Evolutionary conservation across 2,888 invertebrate species (phyloP).

Genomic region (Ornithoptera priamus): DNA sequence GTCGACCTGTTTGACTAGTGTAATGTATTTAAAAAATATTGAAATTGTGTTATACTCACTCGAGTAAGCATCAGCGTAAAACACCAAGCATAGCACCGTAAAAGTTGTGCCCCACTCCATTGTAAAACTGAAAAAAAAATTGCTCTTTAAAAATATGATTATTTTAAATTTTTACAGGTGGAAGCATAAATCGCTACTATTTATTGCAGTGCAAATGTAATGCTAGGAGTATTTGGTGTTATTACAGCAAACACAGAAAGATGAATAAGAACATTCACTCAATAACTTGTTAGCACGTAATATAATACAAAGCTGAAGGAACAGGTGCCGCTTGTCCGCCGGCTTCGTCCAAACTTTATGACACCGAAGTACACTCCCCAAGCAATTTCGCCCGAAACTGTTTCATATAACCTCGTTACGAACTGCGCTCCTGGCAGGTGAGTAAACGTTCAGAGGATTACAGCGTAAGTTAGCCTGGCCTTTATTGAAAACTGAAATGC

Average conservation of each 20-base stretch:
- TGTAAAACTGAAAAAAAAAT: conserved; percentile 53
- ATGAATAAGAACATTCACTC: conserved; percentile 31
- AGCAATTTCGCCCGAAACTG: conserved; percentile 70
- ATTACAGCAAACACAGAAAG: not conserved
- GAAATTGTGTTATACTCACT: conserved; percentile 54
- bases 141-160: no score
- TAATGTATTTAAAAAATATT: no score
- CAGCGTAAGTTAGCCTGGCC: conserved; percentile 60
- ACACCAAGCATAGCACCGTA: conserved; percentile 54
- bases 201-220: not conserved
- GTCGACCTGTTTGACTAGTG: no score
- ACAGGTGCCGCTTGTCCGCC: conserved; percentile 54
- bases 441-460: conserved; percentile 67
- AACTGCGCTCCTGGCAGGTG: conserved; percentile 56
- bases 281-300: conserved; percentile 54
- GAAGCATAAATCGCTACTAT: no score
- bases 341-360: conserved; percentile 70
- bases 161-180: no score
- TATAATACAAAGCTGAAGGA: conserved; percentile 62
- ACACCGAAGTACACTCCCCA: conserved; percentile 66
- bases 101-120: conserved; percentile 71
- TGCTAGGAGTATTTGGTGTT: not conserved
- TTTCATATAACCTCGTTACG: conserved; percentile 73
- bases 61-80: conserved; percentile 69
- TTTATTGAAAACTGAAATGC: conserved; percentile 64